Conservation (phyloP, 2,797 vertebrate species). For the Gallirallus australis region DNA sequence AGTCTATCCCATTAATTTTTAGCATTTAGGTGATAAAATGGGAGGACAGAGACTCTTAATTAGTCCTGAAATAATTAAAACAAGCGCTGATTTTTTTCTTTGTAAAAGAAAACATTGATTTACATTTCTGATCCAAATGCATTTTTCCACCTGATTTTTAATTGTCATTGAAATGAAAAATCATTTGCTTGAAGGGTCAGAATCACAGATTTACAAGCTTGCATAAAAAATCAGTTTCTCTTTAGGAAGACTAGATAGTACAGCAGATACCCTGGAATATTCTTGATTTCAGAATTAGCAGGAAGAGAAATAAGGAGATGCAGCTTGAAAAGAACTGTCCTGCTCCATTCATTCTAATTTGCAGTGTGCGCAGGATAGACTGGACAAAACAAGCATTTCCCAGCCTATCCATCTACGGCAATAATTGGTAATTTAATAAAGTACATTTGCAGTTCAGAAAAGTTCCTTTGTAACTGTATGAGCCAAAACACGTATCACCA, state of each 20-base stretch:
- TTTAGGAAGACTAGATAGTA: neutral
- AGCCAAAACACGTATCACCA: neutral
- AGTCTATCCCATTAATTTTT: neutral
- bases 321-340: neutral
- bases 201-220: neutral
- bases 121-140: neutral
- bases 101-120: neutral
- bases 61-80: neutral
- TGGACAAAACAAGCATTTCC: neutral
- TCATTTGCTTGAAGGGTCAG: neutral
- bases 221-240: neutral
- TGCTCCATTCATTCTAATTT: neutral
- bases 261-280: neutral
- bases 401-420: neutral
- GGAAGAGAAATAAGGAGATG: neutral
- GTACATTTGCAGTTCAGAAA: neutral
- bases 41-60: neutral
- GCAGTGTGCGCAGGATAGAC: neutral
- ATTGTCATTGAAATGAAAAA: neutral
- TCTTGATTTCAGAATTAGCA: neutral
- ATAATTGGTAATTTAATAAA: neutral
- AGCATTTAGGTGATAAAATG: neutral
- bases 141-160: neutral
- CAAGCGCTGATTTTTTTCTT: accelerated
- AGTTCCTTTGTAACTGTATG: neutral